These are phyloP conservation scores for Druceiella hillmani DNA, from an alignment of 2,888 invertebrate genomes.

Conservation along the genomic window DNA sequence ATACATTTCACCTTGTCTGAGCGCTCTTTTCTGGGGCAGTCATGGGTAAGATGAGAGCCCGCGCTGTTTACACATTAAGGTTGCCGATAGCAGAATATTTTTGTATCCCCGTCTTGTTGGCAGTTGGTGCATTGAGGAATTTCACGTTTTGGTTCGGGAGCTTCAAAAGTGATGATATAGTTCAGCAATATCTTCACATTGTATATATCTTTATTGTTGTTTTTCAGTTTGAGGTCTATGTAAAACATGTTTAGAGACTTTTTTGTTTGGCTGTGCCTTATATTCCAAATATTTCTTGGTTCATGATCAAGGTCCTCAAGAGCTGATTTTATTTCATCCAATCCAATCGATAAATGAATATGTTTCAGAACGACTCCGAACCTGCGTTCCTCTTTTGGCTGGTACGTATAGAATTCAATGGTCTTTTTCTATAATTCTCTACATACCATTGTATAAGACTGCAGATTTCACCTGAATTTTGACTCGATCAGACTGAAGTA, in stretches of 20 bases:
- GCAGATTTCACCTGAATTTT: no score
- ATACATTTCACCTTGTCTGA: conserved; percentile 22
- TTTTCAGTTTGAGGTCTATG: neutral
- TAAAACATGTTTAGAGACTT: conserved; percentile 1
- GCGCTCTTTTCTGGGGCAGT: conserved; percentile 17
- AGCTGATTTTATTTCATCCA: neutral
- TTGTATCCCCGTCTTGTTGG: conserved; percentile 23
- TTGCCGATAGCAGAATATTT: conserved; percentile 18
- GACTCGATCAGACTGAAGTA: no score
- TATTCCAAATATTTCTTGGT: neutral
- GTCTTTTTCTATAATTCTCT: no score
- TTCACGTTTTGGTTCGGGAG: conserved; percentile 20
- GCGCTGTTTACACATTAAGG: conserved; percentile 24
- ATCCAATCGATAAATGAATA: no score
- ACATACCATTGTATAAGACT: no score
- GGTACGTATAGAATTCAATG: no score
- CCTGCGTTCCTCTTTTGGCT: no score
- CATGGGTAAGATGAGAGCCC: conserved; percentile 12
- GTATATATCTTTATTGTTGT: neutral
- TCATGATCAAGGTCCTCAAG: neutral
- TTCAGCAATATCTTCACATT: neutral
- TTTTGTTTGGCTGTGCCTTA: neutral
- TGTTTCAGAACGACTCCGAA: no score
- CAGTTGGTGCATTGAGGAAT: conserved; percentile 24
- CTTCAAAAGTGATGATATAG: conserved; percentile 15